phyloP scores from a whole-genome alignment of 2,888 invertebrate genomes.

The Calameuta filiformis region DNA sequence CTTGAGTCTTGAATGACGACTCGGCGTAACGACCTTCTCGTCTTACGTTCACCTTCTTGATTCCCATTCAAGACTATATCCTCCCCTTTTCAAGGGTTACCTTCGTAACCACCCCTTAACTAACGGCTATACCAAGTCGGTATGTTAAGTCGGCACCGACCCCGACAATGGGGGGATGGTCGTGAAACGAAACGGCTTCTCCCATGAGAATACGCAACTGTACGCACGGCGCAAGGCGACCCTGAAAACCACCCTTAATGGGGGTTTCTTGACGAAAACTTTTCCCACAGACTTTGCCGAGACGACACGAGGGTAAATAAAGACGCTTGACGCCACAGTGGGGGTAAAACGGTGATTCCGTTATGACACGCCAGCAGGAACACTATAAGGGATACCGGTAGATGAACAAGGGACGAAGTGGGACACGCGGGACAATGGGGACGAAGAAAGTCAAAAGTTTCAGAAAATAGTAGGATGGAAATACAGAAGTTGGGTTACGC shows the following conservation, averaged over 20 bases:
- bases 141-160: constrained; percentile 28
- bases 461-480: not conserved
- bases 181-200: constrained; percentile 6
- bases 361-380: not conserved
- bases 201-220: not conserved
- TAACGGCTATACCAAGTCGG: constrained; percentile 56
- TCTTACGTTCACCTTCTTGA: constrained; percentile 34
- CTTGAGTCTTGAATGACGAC: not conserved
- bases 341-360: not conserved
- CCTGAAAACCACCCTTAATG: not conserved
- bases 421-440: not conserved
- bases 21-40: constrained; percentile 33
- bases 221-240: not conserved
- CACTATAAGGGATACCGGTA: not conserved
- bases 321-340: not conserved
- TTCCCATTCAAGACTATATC: constrained; percentile 33
- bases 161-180: constrained; percentile 48
- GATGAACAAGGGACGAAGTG: not conserved
- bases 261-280: constrained; percentile 34
- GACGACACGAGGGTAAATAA: constrained; percentile 7
- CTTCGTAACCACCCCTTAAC: not conserved
- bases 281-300: constrained; percentile 34
- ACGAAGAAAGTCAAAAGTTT: not conserved
- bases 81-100: constrained; percentile 25
- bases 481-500: constrained; percentile 6